A percentile compares a stretch with the other conserved stretches of the same genome.
Conservation (phyloP, 2,888 invertebrate species). For the Artemia sinica region DNA sequence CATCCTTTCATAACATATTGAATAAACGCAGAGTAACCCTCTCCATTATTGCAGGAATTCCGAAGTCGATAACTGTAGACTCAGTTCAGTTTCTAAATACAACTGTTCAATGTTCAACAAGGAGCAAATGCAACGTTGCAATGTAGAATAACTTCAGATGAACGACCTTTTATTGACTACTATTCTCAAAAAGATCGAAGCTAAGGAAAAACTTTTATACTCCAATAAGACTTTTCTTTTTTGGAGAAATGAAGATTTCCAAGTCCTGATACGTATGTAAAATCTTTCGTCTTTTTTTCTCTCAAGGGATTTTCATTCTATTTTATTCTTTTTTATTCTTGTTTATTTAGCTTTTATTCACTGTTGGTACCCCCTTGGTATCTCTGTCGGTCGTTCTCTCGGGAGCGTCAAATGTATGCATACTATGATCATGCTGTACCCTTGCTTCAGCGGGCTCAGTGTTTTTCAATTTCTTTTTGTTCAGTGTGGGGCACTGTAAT, state of each 20-base stretch:
- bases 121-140: constrained; percentile 35
- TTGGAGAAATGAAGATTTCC: not conserved
- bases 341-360: too few species aligned
- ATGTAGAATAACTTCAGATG: constrained; percentile 34
- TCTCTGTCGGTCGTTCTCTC: too few species aligned
- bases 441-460: too few species aligned
- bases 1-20: too few species aligned
- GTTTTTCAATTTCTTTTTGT: too few species aligned
- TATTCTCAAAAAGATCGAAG: constrained; percentile 19
- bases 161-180: constrained; percentile 33
- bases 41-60: not conserved
- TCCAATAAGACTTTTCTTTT: not conserved
- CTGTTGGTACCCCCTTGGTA: too few species aligned
- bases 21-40: not conserved
- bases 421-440: too few species aligned
- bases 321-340: too few species aligned
- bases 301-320: too few species aligned
- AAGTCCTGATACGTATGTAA: not conserved
- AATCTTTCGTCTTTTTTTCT: not conserved
- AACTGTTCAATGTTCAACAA: constrained; percentile 18
- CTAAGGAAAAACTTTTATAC: not conserved
- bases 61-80: not conserved
- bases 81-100: constrained; percentile 13
- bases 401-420: too few species aligned
- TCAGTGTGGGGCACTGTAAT: too few species aligned